Percentiles rank a stretch among this genome's conserved stretches.
These are phyloP conservation scores for Passer montanus DNA, from an alignment of 2,113 vertebrate species.

Conservation along the genomic window DNA sequence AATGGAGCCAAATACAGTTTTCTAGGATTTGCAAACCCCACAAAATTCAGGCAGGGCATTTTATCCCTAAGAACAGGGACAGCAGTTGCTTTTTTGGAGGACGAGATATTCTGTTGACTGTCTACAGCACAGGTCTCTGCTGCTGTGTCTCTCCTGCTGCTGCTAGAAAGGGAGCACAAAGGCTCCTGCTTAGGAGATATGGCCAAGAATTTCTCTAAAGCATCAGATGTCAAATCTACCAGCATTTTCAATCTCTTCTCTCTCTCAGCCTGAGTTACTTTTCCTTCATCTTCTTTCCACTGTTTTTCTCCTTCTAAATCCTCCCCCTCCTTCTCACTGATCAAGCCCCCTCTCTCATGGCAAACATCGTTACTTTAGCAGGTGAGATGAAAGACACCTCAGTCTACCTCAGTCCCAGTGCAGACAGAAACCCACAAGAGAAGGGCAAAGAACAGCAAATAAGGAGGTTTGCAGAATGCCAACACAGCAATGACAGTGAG, in stretches of 20 bases:
- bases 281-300: neutral
- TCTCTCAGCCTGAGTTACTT: neutral
- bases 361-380: conserved; percentile 39
- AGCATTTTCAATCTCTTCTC: conserved; percentile 30
- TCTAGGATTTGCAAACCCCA: neutral
- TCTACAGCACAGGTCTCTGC: neutral
- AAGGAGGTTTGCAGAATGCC: conserved; percentile 50
- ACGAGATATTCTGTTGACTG: neutral
- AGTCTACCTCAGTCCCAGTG: neutral
- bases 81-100: neutral
- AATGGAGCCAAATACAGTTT: neutral
- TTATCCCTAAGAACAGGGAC: neutral
- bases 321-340: neutral
- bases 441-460: conserved; percentile 40
- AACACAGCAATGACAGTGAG: conserved; percentile 48
- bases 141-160: neutral
- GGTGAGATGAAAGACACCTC: neutral
- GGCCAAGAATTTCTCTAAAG: neutral
- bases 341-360: conserved; percentile 1
- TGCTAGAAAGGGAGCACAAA: neutral
- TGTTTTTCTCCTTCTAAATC: neutral
- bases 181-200: neutral
- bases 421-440: conserved; percentile 52
- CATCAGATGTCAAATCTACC: conserved; percentile 42
- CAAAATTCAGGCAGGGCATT: neutral